Evolutionary conservation across 2,797 vertebrate genomes (phyloP).

Genomic region (Brachyrhaphis roseni): DNA sequence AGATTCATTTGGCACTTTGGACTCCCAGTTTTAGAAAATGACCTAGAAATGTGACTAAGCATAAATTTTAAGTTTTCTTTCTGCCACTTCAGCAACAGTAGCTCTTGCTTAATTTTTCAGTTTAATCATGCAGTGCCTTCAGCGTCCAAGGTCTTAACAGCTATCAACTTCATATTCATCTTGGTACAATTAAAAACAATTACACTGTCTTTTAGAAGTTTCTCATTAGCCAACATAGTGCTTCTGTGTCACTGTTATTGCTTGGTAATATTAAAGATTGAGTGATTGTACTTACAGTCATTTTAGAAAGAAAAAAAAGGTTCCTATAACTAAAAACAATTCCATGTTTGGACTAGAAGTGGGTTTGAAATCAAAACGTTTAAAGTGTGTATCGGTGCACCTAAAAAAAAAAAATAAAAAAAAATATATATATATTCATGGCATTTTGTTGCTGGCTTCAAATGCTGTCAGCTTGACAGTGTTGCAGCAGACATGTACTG

Average conservation of each 20-base stretch:
- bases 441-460: not conserved
- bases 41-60: slow-evolving; percentile 24
- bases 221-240: slow-evolving; percentile 9
- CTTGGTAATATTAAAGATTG: slow-evolving; percentile 5
- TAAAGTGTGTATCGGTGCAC: not conserved
- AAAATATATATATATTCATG: no score
- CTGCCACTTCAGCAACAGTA: slow-evolving; percentile 39
- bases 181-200: slow-evolving; percentile 13
- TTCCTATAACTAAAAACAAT: not conserved
- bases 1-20: slow-evolving; percentile 22
- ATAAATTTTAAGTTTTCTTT: slow-evolving; percentile 30
- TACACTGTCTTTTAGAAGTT: slow-evolving; percentile 12
- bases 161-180: slow-evolving; percentile 1
- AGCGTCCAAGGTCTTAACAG: slow-evolving; percentile 18
- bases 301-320: not conserved
- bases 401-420: not conserved
- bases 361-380: not conserved
- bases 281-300: not conserved
- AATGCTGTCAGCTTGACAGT: not conserved
- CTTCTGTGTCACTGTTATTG: not conserved
- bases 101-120: slow-evolving; percentile 13
- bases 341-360: not conserved
- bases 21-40: slow-evolving; percentile 6
- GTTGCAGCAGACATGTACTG: not conserved
- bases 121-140: slow-evolving; percentile 31